phyloP scores from a whole-genome alignment of 2,113 vertebrate genomes.

The Columba livia region DNA sequence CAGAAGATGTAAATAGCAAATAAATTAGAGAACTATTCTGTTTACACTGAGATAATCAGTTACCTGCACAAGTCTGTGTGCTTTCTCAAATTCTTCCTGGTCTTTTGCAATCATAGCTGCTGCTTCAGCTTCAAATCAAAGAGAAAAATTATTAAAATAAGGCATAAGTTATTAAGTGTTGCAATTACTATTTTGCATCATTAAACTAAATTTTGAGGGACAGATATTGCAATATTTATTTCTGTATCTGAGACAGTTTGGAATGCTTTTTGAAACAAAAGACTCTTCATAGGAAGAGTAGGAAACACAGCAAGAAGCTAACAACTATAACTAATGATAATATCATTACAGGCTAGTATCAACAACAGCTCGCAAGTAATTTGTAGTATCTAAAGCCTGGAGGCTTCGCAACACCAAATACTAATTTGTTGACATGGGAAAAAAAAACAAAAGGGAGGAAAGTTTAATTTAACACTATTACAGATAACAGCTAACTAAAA shows the following conservation, averaged over 20 bases:
- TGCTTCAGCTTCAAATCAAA: constrained; percentile 82
- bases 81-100: constrained; percentile 91
- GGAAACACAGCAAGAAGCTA: not conserved
- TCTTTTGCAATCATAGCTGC: constrained; percentile 88
- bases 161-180: not conserved
- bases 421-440: not conserved
- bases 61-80: constrained; percentile 91
- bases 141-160: not conserved
- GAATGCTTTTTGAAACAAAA: not conserved
- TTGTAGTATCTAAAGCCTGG: not conserved
- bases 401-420: not conserved
- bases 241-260: not conserved
- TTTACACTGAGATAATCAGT: not conserved
- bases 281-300: not conserved
- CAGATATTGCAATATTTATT: not conserved
- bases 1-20: not conserved
- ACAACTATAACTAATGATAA: not conserved
- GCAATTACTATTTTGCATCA: not conserved
- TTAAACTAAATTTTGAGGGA: not conserved
- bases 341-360: not conserved
- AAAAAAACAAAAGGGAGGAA: not conserved
- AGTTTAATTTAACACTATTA: not conserved
- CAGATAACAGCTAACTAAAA: not conserved
- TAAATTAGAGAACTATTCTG: not conserved
- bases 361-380: not conserved